Conservation (phyloP, 2,888 invertebrate genomes). For the Acanthosoma haemorrhoidale region DNA sequence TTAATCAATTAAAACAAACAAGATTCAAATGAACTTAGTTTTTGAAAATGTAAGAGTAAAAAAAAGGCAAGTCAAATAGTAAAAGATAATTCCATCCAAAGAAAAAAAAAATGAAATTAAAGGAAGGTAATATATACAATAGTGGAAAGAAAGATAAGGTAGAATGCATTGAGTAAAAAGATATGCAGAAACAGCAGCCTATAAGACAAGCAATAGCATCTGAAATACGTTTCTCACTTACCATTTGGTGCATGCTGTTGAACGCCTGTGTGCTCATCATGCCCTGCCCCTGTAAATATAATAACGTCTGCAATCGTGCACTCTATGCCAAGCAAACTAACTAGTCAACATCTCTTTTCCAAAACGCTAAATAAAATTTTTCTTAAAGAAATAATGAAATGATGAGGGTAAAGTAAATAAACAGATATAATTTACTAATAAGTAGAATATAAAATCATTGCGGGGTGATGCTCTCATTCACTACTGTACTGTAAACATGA, state of each 20-base stretch:
- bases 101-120: neutral
- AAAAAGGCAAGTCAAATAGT: neutral
- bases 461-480: neutral
- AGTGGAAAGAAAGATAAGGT: neutral
- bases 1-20: no score
- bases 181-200: conserved; percentile 3
- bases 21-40: no score
- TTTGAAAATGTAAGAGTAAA: no score
- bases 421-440: neutral
- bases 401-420: neutral
- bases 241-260: conserved; percentile 46
- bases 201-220: neutral
- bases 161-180: neutral
- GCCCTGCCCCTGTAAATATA: conserved; percentile 45
- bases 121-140: neutral
- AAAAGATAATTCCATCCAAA: neutral
- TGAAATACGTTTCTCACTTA: conserved; percentile 38
- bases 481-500: no score
- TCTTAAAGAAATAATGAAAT: neutral
- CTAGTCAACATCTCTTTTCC: neutral
- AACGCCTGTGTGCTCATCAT: conserved; percentile 45
- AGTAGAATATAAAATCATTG: neutral
- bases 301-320: conserved; percentile 35
- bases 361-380: neutral
- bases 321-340: conserved; percentile 22